phyloP scores from a whole-genome alignment of 2,113 vertebrate species.

The Henicopernis longicauda region DNA sequence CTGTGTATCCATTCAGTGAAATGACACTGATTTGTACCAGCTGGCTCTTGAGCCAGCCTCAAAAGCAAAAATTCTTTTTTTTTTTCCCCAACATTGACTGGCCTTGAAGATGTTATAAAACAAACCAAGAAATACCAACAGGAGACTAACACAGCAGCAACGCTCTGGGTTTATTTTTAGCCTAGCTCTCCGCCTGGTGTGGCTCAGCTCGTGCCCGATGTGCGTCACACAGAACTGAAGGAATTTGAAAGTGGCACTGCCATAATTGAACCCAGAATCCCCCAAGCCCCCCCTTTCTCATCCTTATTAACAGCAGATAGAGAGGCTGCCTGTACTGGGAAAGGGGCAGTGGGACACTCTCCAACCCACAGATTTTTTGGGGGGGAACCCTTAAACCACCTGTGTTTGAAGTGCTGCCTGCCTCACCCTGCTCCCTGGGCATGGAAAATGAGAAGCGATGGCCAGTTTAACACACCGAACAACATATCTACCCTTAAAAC shows the following conservation, averaged over 20 bases:
- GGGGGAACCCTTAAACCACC: not conserved
- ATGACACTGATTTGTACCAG: not conserved
- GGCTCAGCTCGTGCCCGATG: not conserved
- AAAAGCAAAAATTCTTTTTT: not conserved
- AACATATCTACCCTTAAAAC: not conserved
- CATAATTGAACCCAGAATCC: not conserved
- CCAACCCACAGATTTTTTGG: not conserved
- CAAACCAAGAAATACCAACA: not conserved
- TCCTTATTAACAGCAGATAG: not conserved
- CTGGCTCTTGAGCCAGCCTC: not conserved
- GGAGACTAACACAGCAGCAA: not conserved
- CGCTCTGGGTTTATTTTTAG: not conserved
- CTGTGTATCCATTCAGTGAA: not conserved
- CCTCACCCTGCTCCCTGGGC: not conserved
- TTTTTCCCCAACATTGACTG: not conserved
- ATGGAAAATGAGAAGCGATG: accelerated
- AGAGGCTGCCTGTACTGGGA: not conserved
- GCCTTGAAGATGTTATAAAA: not conserved
- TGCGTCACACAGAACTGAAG: not conserved
- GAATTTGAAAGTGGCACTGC: not conserved
- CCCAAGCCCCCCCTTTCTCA: not conserved
- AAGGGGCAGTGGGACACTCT: not conserved
- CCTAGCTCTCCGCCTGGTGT: not conserved
- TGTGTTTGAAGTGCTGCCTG: not conserved
- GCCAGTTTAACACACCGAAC: not conserved